phyloP scores from a whole-genome alignment of 92 coral and sea anemone species.

The Nematostella vectensis region DNA sequence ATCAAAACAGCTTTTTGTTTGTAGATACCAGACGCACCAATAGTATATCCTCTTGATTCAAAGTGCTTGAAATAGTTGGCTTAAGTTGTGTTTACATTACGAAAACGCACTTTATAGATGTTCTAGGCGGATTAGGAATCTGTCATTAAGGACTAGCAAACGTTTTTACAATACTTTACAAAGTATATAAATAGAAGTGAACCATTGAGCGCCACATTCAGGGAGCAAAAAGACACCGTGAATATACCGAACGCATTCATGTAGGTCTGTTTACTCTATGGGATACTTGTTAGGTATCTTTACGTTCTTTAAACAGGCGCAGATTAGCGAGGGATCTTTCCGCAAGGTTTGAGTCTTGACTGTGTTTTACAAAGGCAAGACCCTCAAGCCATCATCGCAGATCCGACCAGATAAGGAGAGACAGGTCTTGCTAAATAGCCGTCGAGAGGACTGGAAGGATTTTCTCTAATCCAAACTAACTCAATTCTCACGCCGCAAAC shows the following conservation, averaged over 20 bases:
- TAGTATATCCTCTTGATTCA: no score
- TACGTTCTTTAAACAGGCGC: constrained; percentile 13
- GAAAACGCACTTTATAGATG: no score
- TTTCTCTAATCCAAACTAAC: constrained; percentile 17
- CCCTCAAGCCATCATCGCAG: constrained; percentile 27
- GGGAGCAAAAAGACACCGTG: no score
- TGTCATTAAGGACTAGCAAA: constrained; percentile 2
- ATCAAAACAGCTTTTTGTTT: no score
- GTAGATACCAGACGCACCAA: no score
- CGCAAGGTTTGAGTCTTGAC: constrained; percentile 13
- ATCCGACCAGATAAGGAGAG: constrained; percentile 27
- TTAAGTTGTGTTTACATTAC: no score
- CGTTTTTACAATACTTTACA: neutral
- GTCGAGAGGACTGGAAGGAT: constrained; percentile 32
- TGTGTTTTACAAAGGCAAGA: constrained; percentile 17
- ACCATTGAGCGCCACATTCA: no score
- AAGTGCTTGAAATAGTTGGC: no score
- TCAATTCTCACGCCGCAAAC: no score
- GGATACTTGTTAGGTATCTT: constrained; percentile 18
- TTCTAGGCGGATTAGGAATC: neutral
- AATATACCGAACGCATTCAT: no score
- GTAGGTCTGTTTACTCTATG: constrained; percentile 1
- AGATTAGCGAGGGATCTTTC: constrained; percentile 21
- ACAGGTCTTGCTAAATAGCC: constrained; percentile 34
- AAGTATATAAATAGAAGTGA: neutral